phyloP scores from a whole-genome alignment of 2,797 vertebrate species.

The Amazonetta brasiliensis region DNA sequence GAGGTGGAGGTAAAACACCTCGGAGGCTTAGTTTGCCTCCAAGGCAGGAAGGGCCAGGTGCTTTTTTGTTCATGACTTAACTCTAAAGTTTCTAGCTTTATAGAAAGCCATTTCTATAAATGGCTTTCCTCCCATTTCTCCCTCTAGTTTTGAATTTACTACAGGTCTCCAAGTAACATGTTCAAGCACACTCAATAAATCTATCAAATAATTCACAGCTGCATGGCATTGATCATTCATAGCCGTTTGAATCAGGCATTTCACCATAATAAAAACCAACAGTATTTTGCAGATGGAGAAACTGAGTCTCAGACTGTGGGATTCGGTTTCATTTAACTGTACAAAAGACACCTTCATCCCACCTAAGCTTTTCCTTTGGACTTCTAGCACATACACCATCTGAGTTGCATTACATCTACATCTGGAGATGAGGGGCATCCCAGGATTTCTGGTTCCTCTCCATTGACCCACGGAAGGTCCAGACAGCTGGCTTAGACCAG shows the following conservation, averaged over 20 bases:
- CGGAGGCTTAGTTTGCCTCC: neutral
- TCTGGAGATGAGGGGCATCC: neutral
- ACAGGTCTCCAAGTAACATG: neutral
- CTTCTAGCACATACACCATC: neutral
- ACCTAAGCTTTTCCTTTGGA: neutral
- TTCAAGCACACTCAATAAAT: neutral
- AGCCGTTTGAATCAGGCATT: neutral
- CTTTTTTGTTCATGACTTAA: neutral
- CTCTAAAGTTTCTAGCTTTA: neutral
- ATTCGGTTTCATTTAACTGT: neutral
- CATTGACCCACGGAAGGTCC: neutral
- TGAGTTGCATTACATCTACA: neutral
- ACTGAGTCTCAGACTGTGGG: neutral
- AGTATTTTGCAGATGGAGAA: neutral
- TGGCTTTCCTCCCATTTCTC: neutral
- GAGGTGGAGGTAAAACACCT: neutral
- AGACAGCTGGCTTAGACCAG: neutral
- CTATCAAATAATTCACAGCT: neutral
- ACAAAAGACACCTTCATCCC: neutral
- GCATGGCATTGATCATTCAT: neutral
- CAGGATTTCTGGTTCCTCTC: neutral
- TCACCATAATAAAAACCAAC: neutral
- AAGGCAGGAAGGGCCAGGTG: neutral
- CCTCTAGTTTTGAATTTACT: neutral
- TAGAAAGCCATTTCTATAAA: neutral